These are phyloP conservation scores for Pimephales promelas DNA, from an alignment of 2,113 vertebrate species.

Conservation along the genomic window DNA sequence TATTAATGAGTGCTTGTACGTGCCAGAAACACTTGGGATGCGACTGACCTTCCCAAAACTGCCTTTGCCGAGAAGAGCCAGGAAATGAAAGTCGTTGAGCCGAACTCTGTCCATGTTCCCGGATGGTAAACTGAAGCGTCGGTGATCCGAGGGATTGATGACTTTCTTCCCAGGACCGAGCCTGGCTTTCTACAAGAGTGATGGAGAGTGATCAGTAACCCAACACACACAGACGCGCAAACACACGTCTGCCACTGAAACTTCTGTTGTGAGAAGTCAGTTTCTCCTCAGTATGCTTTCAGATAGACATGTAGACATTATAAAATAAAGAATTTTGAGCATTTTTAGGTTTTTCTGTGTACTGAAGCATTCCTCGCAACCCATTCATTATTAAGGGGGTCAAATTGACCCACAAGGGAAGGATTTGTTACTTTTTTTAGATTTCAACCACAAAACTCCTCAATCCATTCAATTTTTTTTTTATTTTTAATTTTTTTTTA, in stretches of 20 bases:
- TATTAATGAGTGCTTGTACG: too few relatives aligned
- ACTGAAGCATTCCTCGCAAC: too few relatives aligned
- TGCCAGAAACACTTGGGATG: not conserved
- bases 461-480: too few relatives aligned
- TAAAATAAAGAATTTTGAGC: too few relatives aligned
- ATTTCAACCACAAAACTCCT: too few relatives aligned
- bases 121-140: conserved; percentile 82
- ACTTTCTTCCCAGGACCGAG: conserved; percentile 93
- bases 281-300: too few relatives aligned
- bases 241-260: conserved; percentile 19
- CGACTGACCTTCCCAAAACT: conserved; percentile 92
- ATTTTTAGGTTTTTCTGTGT: too few relatives aligned
- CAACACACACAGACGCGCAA: conserved; percentile 22
- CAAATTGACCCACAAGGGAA: too few relatives aligned
- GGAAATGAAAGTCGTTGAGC: conserved; percentile 93
- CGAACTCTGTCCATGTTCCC: conserved; percentile 90
- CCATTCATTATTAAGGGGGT: too few relatives aligned
- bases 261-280: not conserved
- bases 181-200: conserved; percentile 87
- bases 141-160: conserved; percentile 87
- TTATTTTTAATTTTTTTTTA: too few relatives aligned
- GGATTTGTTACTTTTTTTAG: too few relatives aligned
- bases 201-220: not conserved
- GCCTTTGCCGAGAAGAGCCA: conserved; percentile 95
- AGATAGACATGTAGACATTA: too few relatives aligned